These are phyloP conservation scores for Gymnoscopelus braueri DNA, from an alignment of 2,797 vertebrate genomes.

Conservation along the genomic window DNA sequence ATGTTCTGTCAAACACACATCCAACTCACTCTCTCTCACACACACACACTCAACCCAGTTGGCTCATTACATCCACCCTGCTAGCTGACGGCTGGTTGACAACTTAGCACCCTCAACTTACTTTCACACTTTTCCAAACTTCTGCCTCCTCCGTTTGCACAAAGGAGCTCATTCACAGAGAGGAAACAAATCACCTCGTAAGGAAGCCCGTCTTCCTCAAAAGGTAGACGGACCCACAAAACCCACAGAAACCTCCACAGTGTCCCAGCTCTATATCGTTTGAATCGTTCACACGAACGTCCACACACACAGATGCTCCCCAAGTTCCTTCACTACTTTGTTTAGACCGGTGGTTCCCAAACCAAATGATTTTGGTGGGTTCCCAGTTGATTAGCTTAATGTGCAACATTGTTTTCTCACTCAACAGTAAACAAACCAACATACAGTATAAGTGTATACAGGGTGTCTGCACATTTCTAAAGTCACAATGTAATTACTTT, in stretches of 20 bases:
- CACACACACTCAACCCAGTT: neutral
- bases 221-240: conserved; percentile 21
- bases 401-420: too few species aligned
- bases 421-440: too few species aligned
- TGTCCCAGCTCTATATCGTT: conserved; percentile 38
- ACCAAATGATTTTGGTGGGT: too few species aligned
- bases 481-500: too few species aligned
- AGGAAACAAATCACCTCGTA: conserved; percentile 36
- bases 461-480: too few species aligned
- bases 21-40: neutral
- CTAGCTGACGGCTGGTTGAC: conserved; percentile 74
- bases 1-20: neutral
- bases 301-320: conserved; percentile 26
- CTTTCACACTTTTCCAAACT: conserved; percentile 71
- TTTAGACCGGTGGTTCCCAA: too few species aligned
- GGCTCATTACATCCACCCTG: conserved; percentile 68
- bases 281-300: conserved; percentile 47
- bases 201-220: conserved; percentile 37
- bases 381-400: too few species aligned
- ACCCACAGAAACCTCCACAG: conserved; percentile 48
- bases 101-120: conserved; percentile 76
- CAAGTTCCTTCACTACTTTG: conserved; percentile 7
- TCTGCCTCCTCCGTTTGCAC: conserved; percentile 57
- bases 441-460: too few species aligned
- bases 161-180: conserved; percentile 51